Percentiles rank a stretch among this genome's conserved stretches.
Conservation (phyloP, 2,113 vertebrate genomes). For the Pogona vitticeps region DNA sequence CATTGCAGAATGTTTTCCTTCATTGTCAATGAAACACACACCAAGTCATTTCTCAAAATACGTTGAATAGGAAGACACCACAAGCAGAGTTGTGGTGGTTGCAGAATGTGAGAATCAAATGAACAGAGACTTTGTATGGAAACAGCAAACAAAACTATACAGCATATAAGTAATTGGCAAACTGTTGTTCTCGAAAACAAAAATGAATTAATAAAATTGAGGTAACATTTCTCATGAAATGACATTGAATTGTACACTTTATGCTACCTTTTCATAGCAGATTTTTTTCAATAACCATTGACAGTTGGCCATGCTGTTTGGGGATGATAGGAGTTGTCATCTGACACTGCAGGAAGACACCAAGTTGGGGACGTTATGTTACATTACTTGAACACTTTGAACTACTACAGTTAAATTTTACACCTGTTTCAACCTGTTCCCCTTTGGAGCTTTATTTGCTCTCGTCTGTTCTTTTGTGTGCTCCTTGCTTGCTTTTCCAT, state of each 20-base stretch:
- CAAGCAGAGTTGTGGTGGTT: slow-evolving; percentile 45
- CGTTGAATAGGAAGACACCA: slow-evolving; percentile 67
- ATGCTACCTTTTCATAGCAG: background rate
- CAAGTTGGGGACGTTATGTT: background rate
- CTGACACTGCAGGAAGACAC: background rate
- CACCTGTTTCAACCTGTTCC: background rate
- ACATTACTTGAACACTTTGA: no score
- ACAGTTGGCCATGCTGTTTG: background rate
- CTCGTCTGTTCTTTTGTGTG: background rate
- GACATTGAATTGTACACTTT: background rate
- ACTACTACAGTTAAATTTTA: no score
- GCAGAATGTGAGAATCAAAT: slow-evolving; percentile 32
- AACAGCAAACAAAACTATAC: slow-evolving; percentile 28
- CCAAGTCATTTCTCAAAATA: slow-evolving; percentile 72
- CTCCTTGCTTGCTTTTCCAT: background rate
- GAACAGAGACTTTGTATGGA: slow-evolving; percentile 24
- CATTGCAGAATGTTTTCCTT: slow-evolving; percentile 52
- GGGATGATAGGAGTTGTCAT: background rate
- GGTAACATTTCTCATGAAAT: background rate
- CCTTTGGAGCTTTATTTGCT: background rate
- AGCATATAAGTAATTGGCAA: slow-evolving; percentile 36
- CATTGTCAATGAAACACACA: slow-evolving; percentile 62
- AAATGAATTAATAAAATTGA: background rate
- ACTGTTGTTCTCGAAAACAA: background rate
- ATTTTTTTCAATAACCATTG: background rate